Evolutionary conservation across 1,140 invertebrate species (phyloP).

Genomic region (Drosophila paulistorum): DNA sequence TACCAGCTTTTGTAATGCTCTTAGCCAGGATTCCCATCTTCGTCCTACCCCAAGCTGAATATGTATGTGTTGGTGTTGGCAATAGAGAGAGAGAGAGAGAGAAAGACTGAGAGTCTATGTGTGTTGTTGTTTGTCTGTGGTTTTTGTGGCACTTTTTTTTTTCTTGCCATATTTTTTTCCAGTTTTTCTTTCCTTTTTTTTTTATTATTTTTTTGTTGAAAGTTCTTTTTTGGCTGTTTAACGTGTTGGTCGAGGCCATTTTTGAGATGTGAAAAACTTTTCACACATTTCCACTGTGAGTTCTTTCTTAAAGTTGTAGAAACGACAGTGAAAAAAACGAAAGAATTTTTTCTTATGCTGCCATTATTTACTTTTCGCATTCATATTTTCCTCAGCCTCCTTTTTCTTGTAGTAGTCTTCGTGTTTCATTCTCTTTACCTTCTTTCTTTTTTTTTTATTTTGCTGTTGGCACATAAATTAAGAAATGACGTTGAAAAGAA

Average conservation of each 20-base stretch:
- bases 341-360: slow-evolving; percentile 10
- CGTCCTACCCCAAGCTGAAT: not conserved
- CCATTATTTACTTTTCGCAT: slow-evolving; percentile 21
- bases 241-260: slow-evolving; percentile 16
- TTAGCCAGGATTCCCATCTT: slow-evolving; percentile 35
- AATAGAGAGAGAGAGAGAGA: too few relatives aligned
- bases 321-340: not conserved
- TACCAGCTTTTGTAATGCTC: slow-evolving; percentile 54
- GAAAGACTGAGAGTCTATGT: not conserved
- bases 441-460: slow-evolving; percentile 16
- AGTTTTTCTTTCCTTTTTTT: slow-evolving; percentile 11
- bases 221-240: not conserved
- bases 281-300: slow-evolving; percentile 5
- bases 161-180: slow-evolving; percentile 5
- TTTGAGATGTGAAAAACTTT: slow-evolving; percentile 16
- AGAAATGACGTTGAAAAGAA: slow-evolving; percentile 73
- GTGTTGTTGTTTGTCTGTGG: not conserved
- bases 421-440: slow-evolving; percentile 1
- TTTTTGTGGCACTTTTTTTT: not conserved
- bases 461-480: slow-evolving; percentile 70
- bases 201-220: slow-evolving; percentile 22
- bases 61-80: not conserved
- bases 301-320: slow-evolving; percentile 9
- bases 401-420: not conserved
- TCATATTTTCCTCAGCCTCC: slow-evolving; percentile 13